Base-by-base conservation (phyloP, 2,113 vertebrate genomes). In the Ictalurus punctatus region DNA sequence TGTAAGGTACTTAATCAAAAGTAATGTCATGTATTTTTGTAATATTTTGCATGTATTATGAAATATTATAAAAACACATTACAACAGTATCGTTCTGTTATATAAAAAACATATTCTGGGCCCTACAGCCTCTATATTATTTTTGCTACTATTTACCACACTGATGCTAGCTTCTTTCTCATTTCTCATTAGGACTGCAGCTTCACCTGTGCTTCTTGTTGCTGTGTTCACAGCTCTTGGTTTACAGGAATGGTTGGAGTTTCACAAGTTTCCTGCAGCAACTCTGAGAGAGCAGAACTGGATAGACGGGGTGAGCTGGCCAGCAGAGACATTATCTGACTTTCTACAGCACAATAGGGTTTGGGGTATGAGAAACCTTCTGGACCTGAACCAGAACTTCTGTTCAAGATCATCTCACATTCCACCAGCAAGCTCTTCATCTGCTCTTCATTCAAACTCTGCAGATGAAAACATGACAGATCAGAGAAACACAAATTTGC, bases 381-480 rank as follows among this genome's bases (percentile, higher is more conserved):
- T 9, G 58, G 34, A 56, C 90, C 74, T 1, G 85, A 59, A 63
- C 90, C 81, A 25, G 89, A 87, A 87, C n/a, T 80, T 86, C 89
- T 89, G 58, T 83, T 90, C 69, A 93, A 88, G 48, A 86, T 90
- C 84, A 93, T 87, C 90, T 94, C 91, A 90, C 93, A 95, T 69
- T 95, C 94, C 87, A 92, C 90, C 93, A 96, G 91, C 87, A 96
- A 93, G 59, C 40, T 56, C n/a, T 90, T 93, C 52, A 96, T 82
- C 91, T 95, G 93, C 87, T 95, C 93, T 61, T 94, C 92, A 7
- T 89, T 88, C 2, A 95, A 93, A 40, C 83, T 85, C 71, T 91
- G 92, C 21, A 81, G 59, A 95, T 96, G 92, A 63, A 30, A 86
- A 86, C 59, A 89, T 52, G 13, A 73, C 48, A 44, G 71, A 44